Base-by-base conservation (phyloP, 2,113 vertebrate species). In the Neodontobutis hainanensis region DNA sequence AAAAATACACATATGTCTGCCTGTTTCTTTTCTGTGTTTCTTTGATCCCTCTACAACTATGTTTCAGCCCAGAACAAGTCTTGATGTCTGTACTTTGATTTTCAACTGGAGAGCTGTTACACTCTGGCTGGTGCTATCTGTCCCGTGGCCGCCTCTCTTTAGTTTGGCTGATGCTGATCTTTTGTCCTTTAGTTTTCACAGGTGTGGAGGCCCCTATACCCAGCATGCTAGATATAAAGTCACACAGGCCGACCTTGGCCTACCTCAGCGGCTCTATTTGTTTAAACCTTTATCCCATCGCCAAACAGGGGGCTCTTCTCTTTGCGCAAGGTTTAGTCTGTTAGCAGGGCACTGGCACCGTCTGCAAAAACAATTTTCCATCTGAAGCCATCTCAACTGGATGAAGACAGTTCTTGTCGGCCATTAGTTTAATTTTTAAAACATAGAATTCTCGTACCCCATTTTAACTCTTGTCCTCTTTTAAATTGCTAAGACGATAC, bases 281-380 rank as follows among this genome's bases (percentile, higher is more conserved):
- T 78, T 84, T 87, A 87, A 89, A 86, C 77, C 58, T 55, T 67
- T 56, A 63, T 71, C 63, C 61, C 48, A 68, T 63, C 63, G 62
- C 40, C 68, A 81, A 81, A 82, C 56, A 50, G 66, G 75, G 70
- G 56, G 85, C 75, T 78, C 73, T 77, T 50, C 57, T 77, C 60
- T 73, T 69, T 81, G 82, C 70, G 80, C 47, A 69, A 75, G 73
- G 85, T 87, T 87, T 85, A 86, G 86, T 89, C 85, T 88, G 78
- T 49, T 69, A 60, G 68, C 68, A 75, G 55, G 66, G 63, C 75
- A 67, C 75, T 73, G 81, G 68, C 78, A 80, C 49, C 5, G 63
- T 73, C 80, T 75, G 60, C 70, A 82, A 86, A 82, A 81, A 79
- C 69, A 75, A 42, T 49, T 12, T 15, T 14, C 44, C 32, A 6